Evolutionary conservation across 2,797 vertebrate genomes (phyloP), one percentile per base, ranked within the genome.

Genomic region (Karalla daura): DNA sequence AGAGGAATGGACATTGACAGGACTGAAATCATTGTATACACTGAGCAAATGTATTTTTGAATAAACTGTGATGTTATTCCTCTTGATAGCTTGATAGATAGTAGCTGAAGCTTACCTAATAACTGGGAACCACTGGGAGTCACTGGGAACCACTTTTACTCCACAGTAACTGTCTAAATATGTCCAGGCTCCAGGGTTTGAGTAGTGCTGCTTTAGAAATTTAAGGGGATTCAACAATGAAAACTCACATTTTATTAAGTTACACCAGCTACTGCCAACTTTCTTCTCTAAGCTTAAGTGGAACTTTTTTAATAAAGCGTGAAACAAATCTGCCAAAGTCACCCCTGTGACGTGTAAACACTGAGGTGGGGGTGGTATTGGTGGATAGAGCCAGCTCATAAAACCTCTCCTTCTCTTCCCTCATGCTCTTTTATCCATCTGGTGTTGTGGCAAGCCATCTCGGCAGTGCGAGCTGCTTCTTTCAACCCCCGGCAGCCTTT

Each of bases 271-370:
- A 23, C 41, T 21, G 41, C 35, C n/a, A 84, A 80, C 58, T 84
- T 65, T 47, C 71, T 76, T 80, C 50, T 55, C 46, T 51, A 18
- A 56, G 51, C 56, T 74, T 78, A 61, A 77, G 30, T 74, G 43
- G 27, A 86, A 91, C 74, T 89, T 88, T 40, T 90, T 90, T 83
- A 89, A 89, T 86, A 87, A 91, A 78, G 73, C 63, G 47, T 52
- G 69, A 86, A 86, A 83, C 45, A 82, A 74, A 88, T 86, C 70
- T 70, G 63, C 84, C 43, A 60, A 80, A 88, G 84, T 87, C 85
- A 84, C 77, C n/a, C 83, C 84, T 84, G 70, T 88, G 79, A 89
- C 80, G 85, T 78, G 70, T 78, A 86, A 87, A 88, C 76, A 81
- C 64, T 65, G 49, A 56, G 52, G 50, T 60, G 63, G 37, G 24